phyloP scores from a whole-genome alignment of 1,140 invertebrate species.

The Drosophila elegans region DNA sequence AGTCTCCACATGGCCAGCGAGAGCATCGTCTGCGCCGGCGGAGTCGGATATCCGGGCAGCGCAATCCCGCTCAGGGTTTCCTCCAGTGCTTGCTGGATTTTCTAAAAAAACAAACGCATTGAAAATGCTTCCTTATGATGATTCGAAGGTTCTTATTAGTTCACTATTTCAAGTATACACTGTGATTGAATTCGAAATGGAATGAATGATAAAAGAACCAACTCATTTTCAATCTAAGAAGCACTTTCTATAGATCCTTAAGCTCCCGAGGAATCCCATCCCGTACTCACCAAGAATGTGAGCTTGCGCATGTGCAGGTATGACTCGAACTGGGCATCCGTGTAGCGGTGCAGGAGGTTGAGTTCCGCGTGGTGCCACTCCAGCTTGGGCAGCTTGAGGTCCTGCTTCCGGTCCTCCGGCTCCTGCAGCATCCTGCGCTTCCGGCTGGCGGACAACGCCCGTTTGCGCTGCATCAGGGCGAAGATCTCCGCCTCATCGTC shows the following conservation, averaged over 20 bases:
- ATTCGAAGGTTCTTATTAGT: not conserved
- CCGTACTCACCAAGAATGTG: constrained; percentile 64
- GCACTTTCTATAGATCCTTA: not conserved
- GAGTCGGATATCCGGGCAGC: constrained; percentile 40
- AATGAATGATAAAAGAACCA: too few species aligned
- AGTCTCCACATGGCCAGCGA: constrained; percentile 79
- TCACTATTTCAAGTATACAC: too few species aligned
- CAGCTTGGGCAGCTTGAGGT: constrained; percentile 32
- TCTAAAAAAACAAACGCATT: too few species aligned
- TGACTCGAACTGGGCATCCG: constrained; percentile 70
- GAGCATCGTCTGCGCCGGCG: constrained; percentile 64
- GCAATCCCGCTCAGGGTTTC: constrained; percentile 33
- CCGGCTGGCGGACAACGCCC: constrained; percentile 5
- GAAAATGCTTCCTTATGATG: too few species aligned
- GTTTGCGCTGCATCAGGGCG: constrained; percentile 68
- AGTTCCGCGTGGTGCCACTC: constrained; percentile 62
- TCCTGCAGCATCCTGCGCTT: constrained; percentile 34
- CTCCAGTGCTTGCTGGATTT: constrained; percentile 60
- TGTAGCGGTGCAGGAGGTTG: constrained; percentile 73
- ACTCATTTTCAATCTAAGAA: too few species aligned
- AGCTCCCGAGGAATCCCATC: not conserved
- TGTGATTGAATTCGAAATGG: too few species aligned
- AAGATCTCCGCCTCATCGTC: constrained; percentile 72
- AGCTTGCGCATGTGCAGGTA: constrained; percentile 75
- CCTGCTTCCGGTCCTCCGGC: not conserved